Evolutionary conservation across 2,888 invertebrate species (phyloP).

Genomic region (Syrphus vitripennis): DNA sequence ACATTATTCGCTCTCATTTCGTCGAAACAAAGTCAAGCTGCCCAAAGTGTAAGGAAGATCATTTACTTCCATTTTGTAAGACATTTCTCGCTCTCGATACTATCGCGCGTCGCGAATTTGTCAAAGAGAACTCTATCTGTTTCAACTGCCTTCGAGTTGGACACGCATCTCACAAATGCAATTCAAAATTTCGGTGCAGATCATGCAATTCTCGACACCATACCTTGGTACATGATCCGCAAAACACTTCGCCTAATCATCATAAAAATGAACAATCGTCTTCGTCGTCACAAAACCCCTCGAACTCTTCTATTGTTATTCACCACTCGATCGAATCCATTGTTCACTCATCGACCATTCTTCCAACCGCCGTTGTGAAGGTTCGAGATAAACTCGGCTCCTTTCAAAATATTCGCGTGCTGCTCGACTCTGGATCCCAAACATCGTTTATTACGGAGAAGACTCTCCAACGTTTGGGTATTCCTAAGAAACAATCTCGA

Average conservation of each 20-base stretch:
- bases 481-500: slow-evolving; percentile 1
- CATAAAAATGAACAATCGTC: neutral
- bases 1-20: neutral
- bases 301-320: too few relatives aligned
- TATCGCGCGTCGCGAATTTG: neutral
- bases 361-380: too few relatives aligned
- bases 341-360: too few relatives aligned
- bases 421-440: slow-evolving; percentile 19
- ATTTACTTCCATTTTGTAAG: slow-evolving; percentile 14
- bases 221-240: neutral
- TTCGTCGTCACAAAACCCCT: neutral
- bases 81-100: neutral
- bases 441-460: slow-evolving; percentile 24
- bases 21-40: neutral
- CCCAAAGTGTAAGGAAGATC: neutral
- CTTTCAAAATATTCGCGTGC: neutral
- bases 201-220: neutral
- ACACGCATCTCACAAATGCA: neutral
- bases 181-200: neutral
- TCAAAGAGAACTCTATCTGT: neutral
- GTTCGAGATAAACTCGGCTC: too few relatives aligned
- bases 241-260: neutral
- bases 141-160: neutral
- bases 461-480: slow-evolving; percentile 30
- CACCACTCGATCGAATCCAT: too few relatives aligned